Conservation (phyloP, 2,113 vertebrate genomes). For the Lepus americanus region DNA sequence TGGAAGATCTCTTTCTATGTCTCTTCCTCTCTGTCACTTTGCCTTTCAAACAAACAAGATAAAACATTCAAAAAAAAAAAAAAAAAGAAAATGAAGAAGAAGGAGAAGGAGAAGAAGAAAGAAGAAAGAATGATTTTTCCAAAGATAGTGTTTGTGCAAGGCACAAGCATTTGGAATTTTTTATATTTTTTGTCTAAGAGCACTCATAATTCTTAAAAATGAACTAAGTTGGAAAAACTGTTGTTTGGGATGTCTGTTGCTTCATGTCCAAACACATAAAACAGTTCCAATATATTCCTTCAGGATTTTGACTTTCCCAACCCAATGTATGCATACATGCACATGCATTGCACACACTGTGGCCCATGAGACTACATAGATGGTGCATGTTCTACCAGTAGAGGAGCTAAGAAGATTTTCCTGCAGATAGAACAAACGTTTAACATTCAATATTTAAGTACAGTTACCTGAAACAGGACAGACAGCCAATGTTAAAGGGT, state of each 20-base stretch:
- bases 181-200: not conserved
- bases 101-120: no score
- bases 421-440: not conserved
- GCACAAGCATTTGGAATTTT: not conserved
- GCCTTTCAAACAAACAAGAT: no score
- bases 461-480: not conserved
- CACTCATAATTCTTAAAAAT: not conserved
- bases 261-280: not conserved
- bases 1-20: no score
- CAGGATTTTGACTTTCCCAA: not conserved
- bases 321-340: not conserved
- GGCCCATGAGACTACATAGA: not conserved
- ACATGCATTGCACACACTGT: not conserved
- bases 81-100: no score
- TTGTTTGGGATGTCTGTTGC: not conserved
- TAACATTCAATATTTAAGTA: not conserved
- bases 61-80: no score
- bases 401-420: not conserved
- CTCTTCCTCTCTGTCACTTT: no score
- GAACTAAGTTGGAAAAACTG: not conserved
- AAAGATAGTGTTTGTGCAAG: not conserved
- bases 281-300: not conserved
- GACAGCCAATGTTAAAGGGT: not conserved
- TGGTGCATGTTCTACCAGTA: not conserved
- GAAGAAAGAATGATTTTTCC: not conserved